Conservation (phyloP, 2,113 vertebrate species). For the Petaurus breviceps region DNA sequence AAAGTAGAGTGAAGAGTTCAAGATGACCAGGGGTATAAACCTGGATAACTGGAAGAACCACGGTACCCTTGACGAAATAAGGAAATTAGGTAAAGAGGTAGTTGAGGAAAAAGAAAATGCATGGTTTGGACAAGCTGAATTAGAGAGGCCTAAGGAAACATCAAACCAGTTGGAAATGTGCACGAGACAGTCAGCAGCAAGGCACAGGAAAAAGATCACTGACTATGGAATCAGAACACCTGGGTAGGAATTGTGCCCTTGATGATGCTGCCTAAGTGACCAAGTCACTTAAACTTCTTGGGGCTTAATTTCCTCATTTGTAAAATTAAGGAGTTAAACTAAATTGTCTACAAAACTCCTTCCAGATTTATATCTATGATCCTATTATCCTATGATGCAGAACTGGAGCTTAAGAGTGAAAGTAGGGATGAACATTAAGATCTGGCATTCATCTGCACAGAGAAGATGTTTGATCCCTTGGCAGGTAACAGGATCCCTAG, state of each 20-base stretch:
- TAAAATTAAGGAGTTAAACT: background rate
- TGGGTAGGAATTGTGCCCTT: background rate
- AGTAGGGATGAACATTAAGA: background rate
- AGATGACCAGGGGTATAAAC: background rate
- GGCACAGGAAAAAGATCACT: background rate
- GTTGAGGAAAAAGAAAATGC: background rate
- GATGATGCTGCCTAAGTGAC: background rate
- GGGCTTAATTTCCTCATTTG: background rate
- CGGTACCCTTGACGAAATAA: background rate
- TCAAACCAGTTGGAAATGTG: background rate
- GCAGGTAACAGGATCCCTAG: background rate
- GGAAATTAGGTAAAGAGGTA: background rate
- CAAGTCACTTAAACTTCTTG: background rate
- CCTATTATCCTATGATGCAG: background rate
- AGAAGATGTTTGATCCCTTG: background rate
- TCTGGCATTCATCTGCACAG: background rate
- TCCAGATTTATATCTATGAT: background rate
- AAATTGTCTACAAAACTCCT: background rate
- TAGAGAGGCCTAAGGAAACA: background rate
- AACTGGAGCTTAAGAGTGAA: background rate
- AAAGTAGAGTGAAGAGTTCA: background rate
- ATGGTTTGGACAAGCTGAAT: background rate
- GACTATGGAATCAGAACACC: background rate
- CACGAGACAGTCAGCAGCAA: background rate
- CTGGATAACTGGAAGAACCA: background rate